These are phyloP conservation scores for Drosophila prolongata DNA, from an alignment of 2,888 invertebrate species.

Conservation along the genomic window DNA sequence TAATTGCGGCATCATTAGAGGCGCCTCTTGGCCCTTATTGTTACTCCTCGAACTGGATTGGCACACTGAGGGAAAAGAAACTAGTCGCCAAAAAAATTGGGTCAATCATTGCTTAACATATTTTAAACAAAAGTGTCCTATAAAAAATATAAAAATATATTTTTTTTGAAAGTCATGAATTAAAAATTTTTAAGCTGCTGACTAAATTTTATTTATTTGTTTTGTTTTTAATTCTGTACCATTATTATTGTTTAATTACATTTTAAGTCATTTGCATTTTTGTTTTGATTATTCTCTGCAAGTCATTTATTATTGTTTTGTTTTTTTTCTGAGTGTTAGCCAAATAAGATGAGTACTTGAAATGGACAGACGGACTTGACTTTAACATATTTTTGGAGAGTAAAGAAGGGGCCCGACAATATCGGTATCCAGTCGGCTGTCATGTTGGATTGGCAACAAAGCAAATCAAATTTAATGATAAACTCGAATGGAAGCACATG, in stretches of 20 bases:
- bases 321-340: slow-evolving; percentile 10
- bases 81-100: background rate
- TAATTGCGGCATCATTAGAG: slow-evolving; percentile 70
- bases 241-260: no score
- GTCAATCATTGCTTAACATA: background rate
- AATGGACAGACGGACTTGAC: slow-evolving; percentile 37
- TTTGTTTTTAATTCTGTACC: no score
- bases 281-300: background rate
- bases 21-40: slow-evolving; percentile 49
- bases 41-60: slow-evolving; percentile 31
- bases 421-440: slow-evolving; percentile 17
- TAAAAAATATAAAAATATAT: background rate
- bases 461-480: slow-evolving; percentile 78
- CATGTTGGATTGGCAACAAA: slow-evolving; percentile 46
- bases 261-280: background rate
- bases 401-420: slow-evolving; percentile 9
- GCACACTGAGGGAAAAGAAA: slow-evolving; percentile 5
- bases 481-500: slow-evolving; percentile 66
- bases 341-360: slow-evolving; percentile 17
- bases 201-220: no score
- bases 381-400: slow-evolving; percentile 51
- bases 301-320: no score
- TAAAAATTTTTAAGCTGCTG: no score
- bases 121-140: background rate
- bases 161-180: no score